Evolutionary conservation across 2,888 invertebrate species (phyloP).

Genomic region (Sicus ferrugineus): DNA sequence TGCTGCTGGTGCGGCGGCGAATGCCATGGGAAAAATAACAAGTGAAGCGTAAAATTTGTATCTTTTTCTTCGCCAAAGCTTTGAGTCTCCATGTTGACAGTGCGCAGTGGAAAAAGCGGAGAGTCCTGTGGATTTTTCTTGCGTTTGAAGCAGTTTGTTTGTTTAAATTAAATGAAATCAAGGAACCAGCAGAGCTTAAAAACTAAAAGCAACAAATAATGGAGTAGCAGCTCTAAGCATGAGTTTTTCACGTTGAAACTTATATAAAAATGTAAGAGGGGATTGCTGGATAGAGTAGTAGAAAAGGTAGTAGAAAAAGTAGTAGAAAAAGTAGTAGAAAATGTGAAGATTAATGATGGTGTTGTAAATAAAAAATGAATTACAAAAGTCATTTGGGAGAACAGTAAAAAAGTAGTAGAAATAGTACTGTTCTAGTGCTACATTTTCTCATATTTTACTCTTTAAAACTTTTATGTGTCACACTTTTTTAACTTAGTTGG

Average conservation of each 20-base stretch:
- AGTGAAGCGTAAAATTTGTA: slow-evolving; percentile 36
- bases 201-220: slow-evolving; percentile 18
- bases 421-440: no score
- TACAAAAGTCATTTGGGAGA: no score
- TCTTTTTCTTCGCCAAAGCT: slow-evolving; percentile 14
- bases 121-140: neutral
- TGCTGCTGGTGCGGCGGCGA: slow-evolving; percentile 27
- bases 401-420: no score
- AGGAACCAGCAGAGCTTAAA: slow-evolving; percentile 5
- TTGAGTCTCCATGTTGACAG: neutral
- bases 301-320: slow-evolving; percentile 16
- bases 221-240: no score
- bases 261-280: no score
- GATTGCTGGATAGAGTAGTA: no score
- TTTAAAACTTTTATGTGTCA: no score
- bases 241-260: neutral
- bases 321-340: slow-evolving; percentile 12
- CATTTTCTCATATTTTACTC: no score
- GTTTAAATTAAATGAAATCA: slow-evolving; percentile 24
- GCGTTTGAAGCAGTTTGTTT: neutral
- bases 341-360: neutral
- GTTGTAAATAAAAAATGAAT: neutral
- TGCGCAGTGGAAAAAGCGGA: neutral
- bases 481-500: no score
- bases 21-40: slow-evolving; percentile 42